These are phyloP conservation scores for Valencia hispanica DNA, from an alignment of 2,797 vertebrate genomes.

Conservation along the genomic window DNA sequence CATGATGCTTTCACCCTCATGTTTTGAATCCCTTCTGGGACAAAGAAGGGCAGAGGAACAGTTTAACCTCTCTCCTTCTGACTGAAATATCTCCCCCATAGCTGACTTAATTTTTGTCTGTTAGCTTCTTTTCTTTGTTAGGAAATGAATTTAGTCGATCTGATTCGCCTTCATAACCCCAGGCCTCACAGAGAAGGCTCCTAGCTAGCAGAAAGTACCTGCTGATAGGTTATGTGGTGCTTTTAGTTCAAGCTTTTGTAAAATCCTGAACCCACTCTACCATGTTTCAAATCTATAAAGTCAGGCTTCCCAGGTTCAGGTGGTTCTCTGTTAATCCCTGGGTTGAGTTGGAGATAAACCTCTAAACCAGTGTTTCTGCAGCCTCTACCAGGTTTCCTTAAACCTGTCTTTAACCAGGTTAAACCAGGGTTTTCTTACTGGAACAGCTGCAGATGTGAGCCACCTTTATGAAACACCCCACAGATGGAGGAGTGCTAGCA, in stretches of 20 bases:
- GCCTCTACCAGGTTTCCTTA: neutral
- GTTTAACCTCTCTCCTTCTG: neutral
- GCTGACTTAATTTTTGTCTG: neutral
- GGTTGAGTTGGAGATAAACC: neutral
- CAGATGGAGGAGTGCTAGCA: neutral
- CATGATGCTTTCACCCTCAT: neutral
- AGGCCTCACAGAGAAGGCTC: neutral
- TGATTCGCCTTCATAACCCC: neutral
- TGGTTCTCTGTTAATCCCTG: neutral
- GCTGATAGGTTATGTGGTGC: neutral
- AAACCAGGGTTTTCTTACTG: neutral
- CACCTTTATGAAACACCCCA: constrained; percentile 31
- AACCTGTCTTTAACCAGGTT: no score
- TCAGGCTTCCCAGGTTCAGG: neutral
- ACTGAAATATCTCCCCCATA: no score
- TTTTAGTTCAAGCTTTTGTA: neutral
- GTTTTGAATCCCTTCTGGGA: neutral
- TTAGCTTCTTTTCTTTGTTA: neutral
- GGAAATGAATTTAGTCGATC: neutral
- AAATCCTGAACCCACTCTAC: neutral
- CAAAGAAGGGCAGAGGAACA: neutral
- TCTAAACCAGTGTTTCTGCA: neutral
- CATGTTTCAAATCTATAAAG: neutral
- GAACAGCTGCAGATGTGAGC: neutral
- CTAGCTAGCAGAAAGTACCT: neutral